Percentiles rank a stretch among this genome's conserved stretches.
Conservation (phyloP, 2,888 invertebrate species). For the Apodemia duryi region DNA sequence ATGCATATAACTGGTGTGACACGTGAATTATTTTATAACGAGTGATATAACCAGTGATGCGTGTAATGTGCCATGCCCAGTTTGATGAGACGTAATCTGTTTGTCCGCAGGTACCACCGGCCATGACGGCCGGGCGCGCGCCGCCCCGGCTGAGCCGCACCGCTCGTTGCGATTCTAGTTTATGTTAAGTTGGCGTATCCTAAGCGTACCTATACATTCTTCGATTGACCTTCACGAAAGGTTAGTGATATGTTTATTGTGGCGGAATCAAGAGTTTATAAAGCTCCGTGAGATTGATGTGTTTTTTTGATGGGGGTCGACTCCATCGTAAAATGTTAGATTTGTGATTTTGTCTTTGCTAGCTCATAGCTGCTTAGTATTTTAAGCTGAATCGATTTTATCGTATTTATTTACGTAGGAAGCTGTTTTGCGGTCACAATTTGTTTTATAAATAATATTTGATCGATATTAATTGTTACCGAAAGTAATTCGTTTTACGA, state of each 20-base stretch:
- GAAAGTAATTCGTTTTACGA: conserved; percentile 11
- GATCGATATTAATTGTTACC: conserved; percentile 16
- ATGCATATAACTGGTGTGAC: no score
- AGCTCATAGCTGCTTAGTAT: conserved; percentile 68
- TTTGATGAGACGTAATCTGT: background rate
- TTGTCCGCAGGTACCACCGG: conserved; percentile 65
- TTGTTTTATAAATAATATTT: conserved; percentile 29
- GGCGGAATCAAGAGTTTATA: conserved; percentile 57
- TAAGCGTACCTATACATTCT: conserved; percentile 78
- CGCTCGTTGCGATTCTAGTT: conserved; percentile 59
- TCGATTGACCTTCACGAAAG: conserved; percentile 76
- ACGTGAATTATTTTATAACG: no score
- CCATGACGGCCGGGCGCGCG: conserved; percentile 68
- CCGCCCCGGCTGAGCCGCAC: conserved; percentile 39
- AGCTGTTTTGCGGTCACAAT: conserved; percentile 59
- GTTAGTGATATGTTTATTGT: conserved; percentile 77
- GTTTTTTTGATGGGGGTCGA: conserved; percentile 11
- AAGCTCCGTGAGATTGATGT: conserved; percentile 49
- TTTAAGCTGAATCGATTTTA: conserved; percentile 66
- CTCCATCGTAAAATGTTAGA: conserved; percentile 44
- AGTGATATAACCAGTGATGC: no score
- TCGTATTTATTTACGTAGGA: conserved; percentile 57
- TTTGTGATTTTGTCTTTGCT: conserved; percentile 72
- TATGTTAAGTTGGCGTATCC: conserved; percentile 69
- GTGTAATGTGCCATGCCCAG: no score